phyloP scores from a whole-genome alignment of 2,113 vertebrate species.

The Charina bottae region DNA sequence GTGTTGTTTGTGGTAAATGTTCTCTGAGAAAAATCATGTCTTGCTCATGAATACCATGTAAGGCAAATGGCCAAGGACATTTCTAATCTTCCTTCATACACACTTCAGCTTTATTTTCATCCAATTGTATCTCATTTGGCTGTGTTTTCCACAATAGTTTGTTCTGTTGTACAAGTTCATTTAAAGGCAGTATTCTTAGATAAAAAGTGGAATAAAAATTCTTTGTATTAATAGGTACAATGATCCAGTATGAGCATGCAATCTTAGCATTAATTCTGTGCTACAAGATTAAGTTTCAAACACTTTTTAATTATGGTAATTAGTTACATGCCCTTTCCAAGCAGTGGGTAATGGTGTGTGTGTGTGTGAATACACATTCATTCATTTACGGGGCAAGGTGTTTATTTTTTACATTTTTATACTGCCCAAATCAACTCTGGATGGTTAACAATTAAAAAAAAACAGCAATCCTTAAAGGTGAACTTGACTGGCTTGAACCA shows the following conservation, averaged over 20 bases:
- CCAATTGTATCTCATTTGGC: slow-evolving; percentile 25
- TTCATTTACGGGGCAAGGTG: not conserved
- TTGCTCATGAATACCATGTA: slow-evolving; percentile 63
- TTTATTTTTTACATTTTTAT: not conserved
- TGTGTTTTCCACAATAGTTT: slow-evolving; percentile 34
- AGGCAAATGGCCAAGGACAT: slow-evolving; percentile 66
- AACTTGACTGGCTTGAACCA: not conserved
- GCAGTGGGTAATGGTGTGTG: not conserved
- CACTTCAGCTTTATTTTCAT: slow-evolving; percentile 33
- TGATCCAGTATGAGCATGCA: slow-evolving; percentile 32
- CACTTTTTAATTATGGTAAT: not conserved
- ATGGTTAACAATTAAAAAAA: not conserved
- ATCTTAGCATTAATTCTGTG: not conserved
- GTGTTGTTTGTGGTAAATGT: slow-evolving; percentile 70
- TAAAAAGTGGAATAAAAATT: not conserved
- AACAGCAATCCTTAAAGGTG: not conserved
- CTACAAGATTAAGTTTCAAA: not conserved
- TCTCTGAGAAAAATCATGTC: slow-evolving; percentile 67
- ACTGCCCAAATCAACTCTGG: not conserved
- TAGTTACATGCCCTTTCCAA: not conserved
- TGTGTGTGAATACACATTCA: not conserved
- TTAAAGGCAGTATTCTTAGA: not conserved
- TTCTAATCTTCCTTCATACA: slow-evolving; percentile 47
- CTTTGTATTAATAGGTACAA: not conserved
- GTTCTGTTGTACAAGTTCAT: slow-evolving; percentile 15